Evolutionary conservation across 2,113 vertebrate species (phyloP).

Genomic region (Chiloscyllium plagiosum): DNA sequence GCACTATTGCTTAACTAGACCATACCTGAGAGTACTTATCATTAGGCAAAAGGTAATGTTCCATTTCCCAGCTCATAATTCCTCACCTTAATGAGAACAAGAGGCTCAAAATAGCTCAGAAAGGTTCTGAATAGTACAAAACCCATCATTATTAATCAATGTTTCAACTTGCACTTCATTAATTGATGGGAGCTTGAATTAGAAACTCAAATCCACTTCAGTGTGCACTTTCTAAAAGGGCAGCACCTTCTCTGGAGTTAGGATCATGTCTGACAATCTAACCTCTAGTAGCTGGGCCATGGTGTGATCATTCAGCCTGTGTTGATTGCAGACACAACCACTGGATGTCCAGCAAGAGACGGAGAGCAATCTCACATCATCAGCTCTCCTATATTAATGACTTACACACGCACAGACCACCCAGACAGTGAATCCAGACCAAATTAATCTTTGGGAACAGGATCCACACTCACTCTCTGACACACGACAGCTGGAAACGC

Average conservation of each 20-base stretch:
- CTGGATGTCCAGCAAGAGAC: not conserved
- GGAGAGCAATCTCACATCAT: not conserved
- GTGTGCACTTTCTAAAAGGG: not conserved
- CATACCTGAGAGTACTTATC: conserved; percentile 13
- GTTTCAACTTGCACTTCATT: conserved; percentile 12
- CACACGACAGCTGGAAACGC: too few relatives aligned
- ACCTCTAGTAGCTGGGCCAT: not conserved
- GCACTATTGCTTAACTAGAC: not conserved
- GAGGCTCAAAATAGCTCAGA: conserved; percentile 24
- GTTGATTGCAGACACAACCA: not conserved
- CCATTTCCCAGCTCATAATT: conserved; percentile 18
- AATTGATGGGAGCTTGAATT: conserved; percentile 13
- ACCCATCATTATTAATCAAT: conserved; percentile 26
- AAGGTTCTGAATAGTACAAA: conserved; percentile 8
- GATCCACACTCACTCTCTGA: not conserved
- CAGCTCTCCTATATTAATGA: not conserved
- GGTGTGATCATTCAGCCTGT: not conserved
- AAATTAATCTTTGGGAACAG: not conserved
- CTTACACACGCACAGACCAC: not conserved
- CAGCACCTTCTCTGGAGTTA: not conserved
- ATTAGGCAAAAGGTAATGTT: conserved; percentile 17
- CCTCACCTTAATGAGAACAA: conserved; percentile 30
- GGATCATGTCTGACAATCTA: not conserved
- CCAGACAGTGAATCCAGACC: not conserved
- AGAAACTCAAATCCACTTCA: not conserved